Evolutionary conservation across 2,888 invertebrate species (phyloP), one percentile per base, ranked within the genome.

Genomic region (Palloptera scutellata): DNA sequence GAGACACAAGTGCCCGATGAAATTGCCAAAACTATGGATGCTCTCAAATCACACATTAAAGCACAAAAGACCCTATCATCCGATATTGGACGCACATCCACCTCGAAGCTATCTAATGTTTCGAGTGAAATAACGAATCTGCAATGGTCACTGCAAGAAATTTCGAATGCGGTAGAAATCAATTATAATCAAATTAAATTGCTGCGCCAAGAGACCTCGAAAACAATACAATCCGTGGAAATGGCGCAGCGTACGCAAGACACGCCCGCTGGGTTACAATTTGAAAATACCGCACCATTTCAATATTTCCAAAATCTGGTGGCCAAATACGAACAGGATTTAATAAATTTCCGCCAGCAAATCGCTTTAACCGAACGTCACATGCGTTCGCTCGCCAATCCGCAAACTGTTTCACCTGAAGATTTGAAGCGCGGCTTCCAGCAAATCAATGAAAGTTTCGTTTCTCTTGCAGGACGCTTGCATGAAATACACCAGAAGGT

Each of bases 401-500:
- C 91, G 0, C 87, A 88, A 75, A 86, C 87, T 58, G 85, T 92
- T 57, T 89, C 90, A 4, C 90, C 92, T 0, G 90, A 92, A 83
- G 95, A 96, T 84, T 82, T 96, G 70, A 90, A 92, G 11, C 86
- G 90, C 64, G 91, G 94, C 17, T 90, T 96, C 85, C 89, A 90
- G 43, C 90, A 93, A 78, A 89, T 96, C 76, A 94, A 96, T 81
- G 94, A 94, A 81, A 92, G 94, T 2, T 90, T 96, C 76, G 91
- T 96, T 43, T 93, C 93, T 0, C 84, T 96, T 67, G 96, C 96
- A n/a, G 95, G 94, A 0, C 90, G 93, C 51, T 85, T 96, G 48
- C 94, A 96, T 78, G 90, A 91, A 5, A 90, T 94, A 1, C 95
- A 96, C 78, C 87, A 87, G 64, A 88, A 89, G 76, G 86, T 96